Evolutionary conservation across 2,797 vertebrate species (phyloP), one percentile per base, ranked within the genome.

Genomic region (Ctenochaetus hawaiiensis): DNA sequence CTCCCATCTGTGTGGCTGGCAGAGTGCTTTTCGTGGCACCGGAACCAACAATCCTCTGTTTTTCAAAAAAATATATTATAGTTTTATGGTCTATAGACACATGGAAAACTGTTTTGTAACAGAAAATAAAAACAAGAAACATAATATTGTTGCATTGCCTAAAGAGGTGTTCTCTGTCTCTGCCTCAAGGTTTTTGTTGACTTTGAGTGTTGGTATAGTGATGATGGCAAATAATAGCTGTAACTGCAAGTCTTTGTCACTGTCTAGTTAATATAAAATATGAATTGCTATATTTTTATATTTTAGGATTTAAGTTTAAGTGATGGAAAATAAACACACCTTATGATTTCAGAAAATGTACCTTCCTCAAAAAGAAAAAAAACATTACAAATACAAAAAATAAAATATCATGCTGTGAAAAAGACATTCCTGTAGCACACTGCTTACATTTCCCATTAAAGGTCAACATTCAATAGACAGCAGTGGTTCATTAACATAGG

Each of bases 51-150:
- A 47, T n/a, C 18, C 65, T 61, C 37, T 52, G 6, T 2, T 41
- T 60, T 8, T 47, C n/a, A 13, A 43, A 17, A 57, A 34, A 49
- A 30, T 4, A 30, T 3, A 30, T 30, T 43, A 44, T 47, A 47
- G 39, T 58, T 13, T 16, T 2, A 51, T 63, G 18, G 43, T 66
- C 18, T 59, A 11, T 20, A 30, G 39, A 66, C 54, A 56, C 7
- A 57, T 59, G 66, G 6, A 37, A 52, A 39, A 17, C 18, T 30
- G 26, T 60, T 47, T 11, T 47, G 4, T 18, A 30, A 63, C 13
- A 9, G 4, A 61, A 44, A 45, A 12, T 2, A n/a, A 63, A 53
- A 37, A 72, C 77, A 67, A 1, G 47, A 69, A 47, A 4, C 53
- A 7, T n/a, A 49, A 52, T 57, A 64, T 57, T 47, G 39, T 57